Evolutionary conservation across 2,797 vertebrate species (phyloP).

Genomic region (Adrianichthys oophorus): DNA sequence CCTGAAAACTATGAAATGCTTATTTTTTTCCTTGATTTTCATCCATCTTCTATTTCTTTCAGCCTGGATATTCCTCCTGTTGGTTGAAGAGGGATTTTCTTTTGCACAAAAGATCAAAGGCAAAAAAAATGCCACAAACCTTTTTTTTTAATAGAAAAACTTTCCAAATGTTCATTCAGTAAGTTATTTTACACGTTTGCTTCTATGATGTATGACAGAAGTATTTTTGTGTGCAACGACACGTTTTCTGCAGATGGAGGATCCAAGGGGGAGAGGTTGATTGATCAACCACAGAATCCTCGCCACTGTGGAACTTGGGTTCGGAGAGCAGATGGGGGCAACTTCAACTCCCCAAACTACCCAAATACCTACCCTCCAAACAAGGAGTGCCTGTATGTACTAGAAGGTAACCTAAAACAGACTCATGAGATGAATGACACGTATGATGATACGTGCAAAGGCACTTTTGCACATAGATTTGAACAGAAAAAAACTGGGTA

Average conservation of each 20-base stretch:
- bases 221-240: neutral
- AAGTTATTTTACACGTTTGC: neutral
- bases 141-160: neutral
- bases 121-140: constrained; percentile 54
- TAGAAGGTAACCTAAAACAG: constrained; percentile 86
- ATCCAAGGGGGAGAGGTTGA: constrained; percentile 38
- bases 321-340: constrained; percentile 88
- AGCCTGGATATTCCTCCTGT: constrained; percentile 76
- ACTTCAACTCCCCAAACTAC: constrained; percentile 92
- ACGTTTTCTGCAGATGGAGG: constrained; percentile 39
- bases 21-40: constrained; percentile 16
- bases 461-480: no score
- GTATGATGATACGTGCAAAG: no score
- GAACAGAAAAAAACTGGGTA: no score
- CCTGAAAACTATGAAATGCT: constrained; percentile 3
- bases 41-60: constrained; percentile 17
- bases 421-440: neutral
- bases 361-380: constrained; percentile 91
- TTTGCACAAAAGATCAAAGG: constrained; percentile 91
- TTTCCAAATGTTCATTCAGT: neutral
- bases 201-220: neutral
- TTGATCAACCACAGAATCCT: constrained; percentile 45
- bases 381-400: constrained; percentile 91
- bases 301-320: constrained; percentile 90
- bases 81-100: constrained; percentile 89